These are phyloP conservation scores for Orius insidiosus DNA, from an alignment of 1,140 invertebrate species.

Conservation along the genomic window DNA sequence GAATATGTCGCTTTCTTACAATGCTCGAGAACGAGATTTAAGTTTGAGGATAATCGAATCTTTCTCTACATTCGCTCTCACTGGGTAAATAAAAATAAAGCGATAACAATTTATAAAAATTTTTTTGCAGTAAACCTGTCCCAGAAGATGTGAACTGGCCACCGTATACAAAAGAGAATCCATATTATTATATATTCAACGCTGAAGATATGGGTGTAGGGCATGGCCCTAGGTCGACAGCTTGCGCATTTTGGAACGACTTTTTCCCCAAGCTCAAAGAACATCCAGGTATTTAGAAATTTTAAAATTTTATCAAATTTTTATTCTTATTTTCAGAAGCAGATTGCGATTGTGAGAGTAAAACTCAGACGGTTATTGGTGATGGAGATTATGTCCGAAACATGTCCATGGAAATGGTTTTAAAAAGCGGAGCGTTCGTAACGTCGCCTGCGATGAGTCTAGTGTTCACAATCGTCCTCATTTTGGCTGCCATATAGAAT, in stretches of 20 bases:
- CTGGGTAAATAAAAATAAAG: conserved; percentile 47
- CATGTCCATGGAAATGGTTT: not conserved
- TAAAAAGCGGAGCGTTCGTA: not conserved
- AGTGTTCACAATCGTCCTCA: conserved; percentile 1
- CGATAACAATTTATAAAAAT: not conserved
- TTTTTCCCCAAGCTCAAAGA: conserved; percentile 71
- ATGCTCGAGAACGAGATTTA: conserved; percentile 61
- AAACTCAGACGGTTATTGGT: too few species aligned
- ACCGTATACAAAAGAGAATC: conserved; percentile 61
- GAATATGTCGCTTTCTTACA: conserved; percentile 66
- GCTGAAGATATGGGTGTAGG: conserved; percentile 51
- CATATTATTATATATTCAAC: conserved; percentile 78
- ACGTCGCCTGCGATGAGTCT: not conserved
- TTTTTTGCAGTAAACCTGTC: conserved; percentile 50
- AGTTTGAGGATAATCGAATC: conserved; percentile 70
- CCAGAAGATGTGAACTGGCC: conserved; percentile 72
- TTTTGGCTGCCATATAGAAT: conserved; percentile 1
- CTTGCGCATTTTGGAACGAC: conserved; percentile 91
- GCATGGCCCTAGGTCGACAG: conserved; percentile 61
- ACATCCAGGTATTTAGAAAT: conserved; percentile 38
- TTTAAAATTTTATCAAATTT: too few species aligned
- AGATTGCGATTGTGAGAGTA: too few species aligned
- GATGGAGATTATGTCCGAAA: too few species aligned
- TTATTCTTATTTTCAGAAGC: too few species aligned
- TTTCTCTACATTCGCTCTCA: conserved; percentile 70